These are phyloP conservation scores for Spondyliosoma cantharus DNA, from an alignment of 2,797 vertebrate species.

Conservation along the genomic window DNA sequence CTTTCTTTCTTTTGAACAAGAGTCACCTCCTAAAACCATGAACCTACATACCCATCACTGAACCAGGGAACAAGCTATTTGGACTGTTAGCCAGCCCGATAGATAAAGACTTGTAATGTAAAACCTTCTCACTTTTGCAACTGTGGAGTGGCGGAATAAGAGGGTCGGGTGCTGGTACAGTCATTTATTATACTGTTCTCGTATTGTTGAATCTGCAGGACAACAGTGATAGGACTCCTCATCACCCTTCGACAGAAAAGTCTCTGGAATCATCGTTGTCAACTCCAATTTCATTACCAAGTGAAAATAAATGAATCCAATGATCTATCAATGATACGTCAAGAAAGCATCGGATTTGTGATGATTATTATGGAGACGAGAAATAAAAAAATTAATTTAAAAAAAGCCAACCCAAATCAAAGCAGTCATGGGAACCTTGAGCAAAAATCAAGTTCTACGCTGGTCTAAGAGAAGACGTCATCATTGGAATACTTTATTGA, in stretches of 20 bases:
- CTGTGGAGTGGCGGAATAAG: background rate
- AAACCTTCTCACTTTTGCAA: slow-evolving; percentile 1
- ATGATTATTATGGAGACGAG: background rate
- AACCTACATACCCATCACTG: slow-evolving; percentile 13
- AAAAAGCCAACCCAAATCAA: background rate
- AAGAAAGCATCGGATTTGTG: background rate
- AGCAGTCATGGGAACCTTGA: slow-evolving; percentile 44
- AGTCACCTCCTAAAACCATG: background rate
- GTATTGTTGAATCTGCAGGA: too few relatives aligned
- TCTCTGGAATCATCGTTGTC: too few relatives aligned
- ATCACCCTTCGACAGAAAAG: too few relatives aligned
- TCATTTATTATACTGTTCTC: too few relatives aligned
- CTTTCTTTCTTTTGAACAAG: background rate
- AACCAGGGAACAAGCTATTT: slow-evolving; percentile 1
- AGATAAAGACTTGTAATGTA: slow-evolving; percentile 18
- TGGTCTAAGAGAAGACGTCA: slow-evolving; percentile 51
- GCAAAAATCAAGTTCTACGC: slow-evolving; percentile 37
- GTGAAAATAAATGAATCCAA: too few relatives aligned
- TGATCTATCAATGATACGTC: slow-evolving; percentile 7
- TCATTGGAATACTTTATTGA: slow-evolving; percentile 47
- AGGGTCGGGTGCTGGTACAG: too few relatives aligned
- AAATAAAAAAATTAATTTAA: background rate
- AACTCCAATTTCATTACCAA: too few relatives aligned
- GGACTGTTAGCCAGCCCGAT: background rate
- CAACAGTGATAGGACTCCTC: too few relatives aligned